These are phyloP conservation scores for Nesoenas mayeri DNA, from an alignment of 2,113 vertebrate species.

Conservation along the genomic window DNA sequence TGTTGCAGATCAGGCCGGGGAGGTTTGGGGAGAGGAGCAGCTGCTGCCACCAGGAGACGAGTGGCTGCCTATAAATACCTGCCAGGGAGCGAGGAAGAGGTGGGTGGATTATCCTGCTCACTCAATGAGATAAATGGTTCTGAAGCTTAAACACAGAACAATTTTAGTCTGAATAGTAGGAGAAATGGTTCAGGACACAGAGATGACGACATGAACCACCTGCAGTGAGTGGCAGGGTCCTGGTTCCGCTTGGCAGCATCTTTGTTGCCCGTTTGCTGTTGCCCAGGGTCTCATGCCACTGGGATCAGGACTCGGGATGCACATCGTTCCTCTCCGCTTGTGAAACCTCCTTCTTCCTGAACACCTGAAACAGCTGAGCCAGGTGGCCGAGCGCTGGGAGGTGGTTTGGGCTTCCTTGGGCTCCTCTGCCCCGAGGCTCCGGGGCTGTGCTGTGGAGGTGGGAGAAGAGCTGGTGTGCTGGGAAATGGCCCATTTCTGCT, in stretches of 20 bases:
- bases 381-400: rapidly evolving
- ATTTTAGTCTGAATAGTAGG: slow-evolving; percentile 66
- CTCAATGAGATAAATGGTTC: slow-evolving; percentile 70
- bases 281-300: rapidly evolving
- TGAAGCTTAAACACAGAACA: slow-evolving; percentile 60
- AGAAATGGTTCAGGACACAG: slow-evolving; percentile 1
- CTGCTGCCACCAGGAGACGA: slow-evolving; percentile 12
- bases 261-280: not conserved
- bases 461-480: not conserved
- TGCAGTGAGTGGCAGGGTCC: not conserved
- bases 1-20: not conserved
- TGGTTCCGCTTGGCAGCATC: not conserved
- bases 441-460: rapidly evolving
- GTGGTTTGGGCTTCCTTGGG: not conserved
- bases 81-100: slow-evolving; percentile 61
- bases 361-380: rapidly evolving
- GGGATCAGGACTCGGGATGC: not conserved
- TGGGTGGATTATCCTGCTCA: slow-evolving; percentile 65
- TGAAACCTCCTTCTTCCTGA: not conserved
- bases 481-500: not conserved
- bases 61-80: slow-evolving; percentile 68
- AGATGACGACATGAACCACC: not conserved
- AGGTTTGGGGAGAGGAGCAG: not conserved
- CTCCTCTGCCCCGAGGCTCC: not conserved
- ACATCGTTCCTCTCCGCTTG: not conserved